Evolutionary conservation across 2,888 invertebrate species (phyloP).

Genomic region (Meteorus cinctellus): DNA sequence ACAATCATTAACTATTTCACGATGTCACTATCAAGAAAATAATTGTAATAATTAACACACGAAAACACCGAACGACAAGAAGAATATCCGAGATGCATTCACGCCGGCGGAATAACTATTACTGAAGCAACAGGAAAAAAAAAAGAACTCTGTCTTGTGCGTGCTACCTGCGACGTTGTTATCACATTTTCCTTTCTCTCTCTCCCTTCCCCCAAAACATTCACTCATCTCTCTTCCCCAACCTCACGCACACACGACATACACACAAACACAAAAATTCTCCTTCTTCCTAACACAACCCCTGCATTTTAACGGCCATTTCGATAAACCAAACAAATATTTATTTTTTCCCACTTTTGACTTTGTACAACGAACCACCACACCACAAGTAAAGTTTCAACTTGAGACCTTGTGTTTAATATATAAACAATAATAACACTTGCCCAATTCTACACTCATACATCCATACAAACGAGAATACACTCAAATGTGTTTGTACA

Average conservation of each 20-base stretch:
- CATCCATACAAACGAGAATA: background rate
- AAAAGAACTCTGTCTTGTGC: background rate
- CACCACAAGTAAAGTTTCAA: slow-evolving; percentile 8
- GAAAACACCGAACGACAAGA: background rate
- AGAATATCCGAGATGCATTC: slow-evolving; percentile 56
- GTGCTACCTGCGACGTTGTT: slow-evolving; percentile 62
- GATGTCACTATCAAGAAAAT: background rate
- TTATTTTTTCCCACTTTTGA: slow-evolving; percentile 32
- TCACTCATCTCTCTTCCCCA: slow-evolving; percentile 30
- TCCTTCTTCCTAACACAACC: slow-evolving; percentile 32
- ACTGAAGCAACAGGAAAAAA: slow-evolving; percentile 56
- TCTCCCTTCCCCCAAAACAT: background rate
- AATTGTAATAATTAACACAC: background rate
- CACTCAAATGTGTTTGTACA: background rate
- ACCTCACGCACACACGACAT: slow-evolving; percentile 24
- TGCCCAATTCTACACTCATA: background rate
- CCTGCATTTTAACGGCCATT: slow-evolving; percentile 6
- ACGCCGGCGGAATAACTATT: slow-evolving; percentile 60
- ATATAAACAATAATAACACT: slow-evolving; percentile 34
- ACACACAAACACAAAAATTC: slow-evolving; percentile 20
- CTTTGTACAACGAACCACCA: slow-evolving; percentile 26
- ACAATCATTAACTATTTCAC: too few species aligned
- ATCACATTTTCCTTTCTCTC: slow-evolving; percentile 54
- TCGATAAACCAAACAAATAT: slow-evolving; percentile 55
- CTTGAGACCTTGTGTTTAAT: slow-evolving; percentile 47